Base-by-base conservation (phyloP, 2,888 invertebrate genomes). In the Linnaemya vulpina region DNA sequence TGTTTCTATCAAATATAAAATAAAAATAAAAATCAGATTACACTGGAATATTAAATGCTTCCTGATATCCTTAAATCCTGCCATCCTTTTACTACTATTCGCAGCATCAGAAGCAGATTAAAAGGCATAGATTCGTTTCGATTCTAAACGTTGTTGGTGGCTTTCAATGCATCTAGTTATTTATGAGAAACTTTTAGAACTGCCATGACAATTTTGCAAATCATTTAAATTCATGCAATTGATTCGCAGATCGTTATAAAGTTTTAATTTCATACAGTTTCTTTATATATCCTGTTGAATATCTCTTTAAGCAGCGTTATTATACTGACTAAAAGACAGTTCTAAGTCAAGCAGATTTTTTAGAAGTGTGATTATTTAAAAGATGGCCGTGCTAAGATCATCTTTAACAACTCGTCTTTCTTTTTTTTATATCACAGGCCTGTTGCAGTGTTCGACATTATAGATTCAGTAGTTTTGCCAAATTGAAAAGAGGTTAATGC, bases 71-170 rank as follows among this genome's bases (percentile, higher is more conserved):
- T 15, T 11, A 62, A n/a, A 35, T 4, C 17, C 8, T 30, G 40
- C 7, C 22, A 62, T 43, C 17, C n/a, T 1, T 20, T 30, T 43
- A 51, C 30, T 51, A 25, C 60, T 35, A 65, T 40, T 82, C 67
- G 55, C 40, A 51, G 17, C 30, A 73, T 58, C 11, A 70, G 51
- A 46, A 75, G 63, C 70, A 49, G 75, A 74, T 79, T 79, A 79
- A 70, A 49, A 49, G 60, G 60, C 46, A 73, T 76, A 62, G 80
- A 84, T 84, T 71, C 49, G 53, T 43, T 65, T 55, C 20, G 22
- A 11, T 1, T 40, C 15, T 22, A 22, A 22, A 22, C 0, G 4
- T 15, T 55, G 13, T 8, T 53, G 5, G 3, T 38, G 22, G n/a
- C 9, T 46, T 25, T 15, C 11, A 17, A 22, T 22, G 22, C 35